phyloP scores from a whole-genome alignment of 2,888 invertebrate genomes.

The Minunthozetes semirufus region DNA sequence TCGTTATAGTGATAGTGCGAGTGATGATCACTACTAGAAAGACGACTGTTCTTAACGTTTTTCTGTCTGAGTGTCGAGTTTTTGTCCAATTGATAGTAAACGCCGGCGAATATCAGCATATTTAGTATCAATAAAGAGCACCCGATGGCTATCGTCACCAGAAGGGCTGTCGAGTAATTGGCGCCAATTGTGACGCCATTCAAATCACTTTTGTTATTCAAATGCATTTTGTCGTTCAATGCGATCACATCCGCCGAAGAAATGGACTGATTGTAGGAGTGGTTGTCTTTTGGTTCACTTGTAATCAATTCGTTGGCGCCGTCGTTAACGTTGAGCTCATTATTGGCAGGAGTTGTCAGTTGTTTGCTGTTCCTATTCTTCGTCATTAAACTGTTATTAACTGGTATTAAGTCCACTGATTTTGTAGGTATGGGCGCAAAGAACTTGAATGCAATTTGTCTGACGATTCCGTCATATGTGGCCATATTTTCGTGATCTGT shows the following conservation, averaged over 20 bases:
- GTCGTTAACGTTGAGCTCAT: conserved; percentile 7
- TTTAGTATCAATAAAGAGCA: conserved; percentile 84
- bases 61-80: conserved; percentile 14
- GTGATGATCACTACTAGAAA: conserved; percentile 18
- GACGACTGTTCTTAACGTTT: neutral
- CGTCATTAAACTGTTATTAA: conserved; percentile 8
- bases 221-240: neutral
- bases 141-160: conserved; percentile 82
- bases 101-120: conserved; percentile 85
- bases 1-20: conserved; percentile 21
- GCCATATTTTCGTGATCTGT: conserved; percentile 35
- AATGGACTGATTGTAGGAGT: neutral
- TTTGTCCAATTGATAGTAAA: conserved; percentile 68
- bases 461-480: conserved; percentile 36
- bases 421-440: conserved; percentile 23
- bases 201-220: conserved; percentile 1
- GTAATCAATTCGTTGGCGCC: conserved; percentile 5
- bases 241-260: neutral
- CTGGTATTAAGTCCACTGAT: conserved; percentile 7
- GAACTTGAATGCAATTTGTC: conserved; percentile 27
- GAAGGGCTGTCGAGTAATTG: conserved; percentile 62
- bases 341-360: neutral
- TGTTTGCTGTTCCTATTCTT: neutral
- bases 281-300: neutral
- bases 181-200: neutral